These are phyloP conservation scores for Abramis brama DNA, from an alignment of 2,113 vertebrate genomes.

Conservation along the genomic window DNA sequence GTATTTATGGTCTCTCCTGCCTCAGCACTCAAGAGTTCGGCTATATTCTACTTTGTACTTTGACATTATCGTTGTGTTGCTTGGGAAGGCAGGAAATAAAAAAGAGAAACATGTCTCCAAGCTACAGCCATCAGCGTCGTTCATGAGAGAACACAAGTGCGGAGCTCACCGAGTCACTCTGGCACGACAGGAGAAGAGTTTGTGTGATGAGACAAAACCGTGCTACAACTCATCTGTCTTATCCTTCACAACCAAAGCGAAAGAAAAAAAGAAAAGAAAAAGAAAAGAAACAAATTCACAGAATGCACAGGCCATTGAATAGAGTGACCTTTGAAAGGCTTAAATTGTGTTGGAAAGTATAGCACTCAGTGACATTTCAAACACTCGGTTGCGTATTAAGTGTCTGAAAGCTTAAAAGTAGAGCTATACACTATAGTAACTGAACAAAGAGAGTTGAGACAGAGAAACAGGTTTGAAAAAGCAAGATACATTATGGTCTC, in stretches of 20 bases:
- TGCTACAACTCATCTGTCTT: slow-evolving; percentile 16
- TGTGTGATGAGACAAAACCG: slow-evolving; percentile 33
- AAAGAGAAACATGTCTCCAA: slow-evolving; percentile 24
- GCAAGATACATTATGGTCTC: too few species aligned
- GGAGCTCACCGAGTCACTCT: slow-evolving; percentile 23
- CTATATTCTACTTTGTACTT: neutral
- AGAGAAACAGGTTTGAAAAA: neutral
- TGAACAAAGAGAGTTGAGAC: neutral
- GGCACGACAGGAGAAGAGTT: neutral
- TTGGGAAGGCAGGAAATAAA: slow-evolving; percentile 20
- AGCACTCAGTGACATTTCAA: slow-evolving; percentile 44
- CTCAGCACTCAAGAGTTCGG: neutral
- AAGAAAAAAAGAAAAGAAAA: neutral
- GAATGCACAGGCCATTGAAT: slow-evolving; percentile 30
- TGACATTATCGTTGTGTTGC: slow-evolving; percentile 18
- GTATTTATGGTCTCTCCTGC: neutral
- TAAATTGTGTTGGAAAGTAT: slow-evolving; percentile 32
- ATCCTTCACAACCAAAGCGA: neutral
- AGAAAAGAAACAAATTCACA: neutral
- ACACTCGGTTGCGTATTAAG: slow-evolving; percentile 18
- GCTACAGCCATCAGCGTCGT: slow-evolving; percentile 25
- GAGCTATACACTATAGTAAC: neutral
- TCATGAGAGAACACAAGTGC: slow-evolving; percentile 19
- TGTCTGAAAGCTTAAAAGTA: slow-evolving; percentile 32
- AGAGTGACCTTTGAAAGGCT: slow-evolving; percentile 42